These are phyloP conservation scores for Agapornis canus DNA, from an alignment of 2,797 vertebrate genomes.

Conservation along the genomic window DNA sequence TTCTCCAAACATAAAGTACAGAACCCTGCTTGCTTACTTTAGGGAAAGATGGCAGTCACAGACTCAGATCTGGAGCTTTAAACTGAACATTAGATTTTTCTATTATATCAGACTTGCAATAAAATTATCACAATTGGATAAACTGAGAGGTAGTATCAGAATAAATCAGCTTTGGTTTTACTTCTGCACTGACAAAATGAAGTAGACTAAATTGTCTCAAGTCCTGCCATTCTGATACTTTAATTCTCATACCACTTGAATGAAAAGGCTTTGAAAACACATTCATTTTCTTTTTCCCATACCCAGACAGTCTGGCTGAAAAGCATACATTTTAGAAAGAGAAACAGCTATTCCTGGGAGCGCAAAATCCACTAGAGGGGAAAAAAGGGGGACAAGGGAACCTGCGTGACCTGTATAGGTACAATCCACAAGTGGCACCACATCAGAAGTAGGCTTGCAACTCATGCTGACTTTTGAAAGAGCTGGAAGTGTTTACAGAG, in stretches of 20 bases:
- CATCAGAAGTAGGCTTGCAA: not conserved
- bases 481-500: not conserved
- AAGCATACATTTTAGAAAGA: not conserved
- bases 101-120: not conserved
- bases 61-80: not conserved
- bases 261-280: not conserved
- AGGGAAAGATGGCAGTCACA: not conserved
- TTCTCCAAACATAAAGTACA: not conserved
- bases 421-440: not conserved
- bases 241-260: not conserved
- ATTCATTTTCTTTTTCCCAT: not conserved
- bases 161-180: not conserved
- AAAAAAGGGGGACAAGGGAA: not conserved
- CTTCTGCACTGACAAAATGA: not conserved
- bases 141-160: not conserved
- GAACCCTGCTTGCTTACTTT: not conserved
- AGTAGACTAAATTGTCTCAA: accelerated
- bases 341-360: not conserved
- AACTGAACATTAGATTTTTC: not conserved
- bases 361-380: not conserved
- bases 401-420: not conserved
- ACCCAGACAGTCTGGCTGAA: not conserved
- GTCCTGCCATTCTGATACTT: not conserved
- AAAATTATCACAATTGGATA: not conserved
- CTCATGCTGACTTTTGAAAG: not conserved